phyloP scores from a whole-genome alignment of 1,140 invertebrate species.

The Bombus cullumanus region DNA sequence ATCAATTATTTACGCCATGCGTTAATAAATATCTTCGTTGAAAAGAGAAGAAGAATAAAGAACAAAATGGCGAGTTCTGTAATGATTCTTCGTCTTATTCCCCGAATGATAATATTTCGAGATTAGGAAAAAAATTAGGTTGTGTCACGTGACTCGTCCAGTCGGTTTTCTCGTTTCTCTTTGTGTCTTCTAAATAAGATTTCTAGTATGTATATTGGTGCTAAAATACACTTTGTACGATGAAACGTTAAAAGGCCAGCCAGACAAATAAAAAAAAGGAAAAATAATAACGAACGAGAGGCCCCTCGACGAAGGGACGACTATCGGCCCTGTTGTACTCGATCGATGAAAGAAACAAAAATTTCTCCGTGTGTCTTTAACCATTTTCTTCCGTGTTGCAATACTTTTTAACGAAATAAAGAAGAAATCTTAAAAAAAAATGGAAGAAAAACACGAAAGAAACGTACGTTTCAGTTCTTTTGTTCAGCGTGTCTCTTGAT shows the following conservation, averaged over 20 bases:
- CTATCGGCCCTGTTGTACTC: slow-evolving; percentile 12
- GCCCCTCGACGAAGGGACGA: slow-evolving; percentile 46
- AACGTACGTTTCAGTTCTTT: slow-evolving; percentile 24
- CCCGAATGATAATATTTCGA: slow-evolving; percentile 10
- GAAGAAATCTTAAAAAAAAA: background rate
- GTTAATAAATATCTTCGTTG: slow-evolving; percentile 39
- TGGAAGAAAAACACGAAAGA: background rate
- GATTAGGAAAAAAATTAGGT: slow-evolving; percentile 40
- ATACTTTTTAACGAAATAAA: slow-evolving; percentile 33
- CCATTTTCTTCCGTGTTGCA: slow-evolving; percentile 50
- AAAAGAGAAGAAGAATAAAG: slow-evolving; percentile 9
- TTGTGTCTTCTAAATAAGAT: slow-evolving; percentile 37
- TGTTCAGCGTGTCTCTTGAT: slow-evolving; percentile 27
- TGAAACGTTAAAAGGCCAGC: slow-evolving; percentile 29
- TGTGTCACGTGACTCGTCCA: slow-evolving; percentile 21
- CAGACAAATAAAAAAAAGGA: background rate
- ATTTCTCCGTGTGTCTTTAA: slow-evolving; percentile 45
- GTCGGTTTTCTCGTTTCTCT: slow-evolving; percentile 58
- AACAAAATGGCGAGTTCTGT: slow-evolving; percentile 26
- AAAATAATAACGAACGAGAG: slow-evolving; percentile 14
- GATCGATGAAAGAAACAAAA: background rate
- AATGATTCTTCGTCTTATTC: slow-evolving; percentile 56
- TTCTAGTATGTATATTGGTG: slow-evolving; percentile 33
- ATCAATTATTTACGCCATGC: slow-evolving; percentile 74
- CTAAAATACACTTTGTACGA: slow-evolving; percentile 31